Conservation (phyloP, 2,888 invertebrate species). For the Phaedon cochleariae region DNA sequence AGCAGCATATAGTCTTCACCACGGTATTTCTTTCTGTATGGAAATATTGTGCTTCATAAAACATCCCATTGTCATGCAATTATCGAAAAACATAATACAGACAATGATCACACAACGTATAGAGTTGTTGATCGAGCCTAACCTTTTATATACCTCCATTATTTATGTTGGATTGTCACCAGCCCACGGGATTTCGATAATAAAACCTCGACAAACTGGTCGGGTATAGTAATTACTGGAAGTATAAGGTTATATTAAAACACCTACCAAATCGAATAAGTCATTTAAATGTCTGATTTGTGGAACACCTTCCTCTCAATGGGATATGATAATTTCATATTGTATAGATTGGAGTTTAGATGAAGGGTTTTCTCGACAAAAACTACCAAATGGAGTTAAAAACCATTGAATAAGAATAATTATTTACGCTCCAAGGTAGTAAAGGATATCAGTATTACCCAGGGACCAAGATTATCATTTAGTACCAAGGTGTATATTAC, state of each 20-base stretch:
- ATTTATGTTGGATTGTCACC: conserved; percentile 39
- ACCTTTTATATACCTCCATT: conserved; percentile 31
- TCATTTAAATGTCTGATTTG: conserved; percentile 29
- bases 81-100: conserved; percentile 18
- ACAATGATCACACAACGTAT: conserved; percentile 22
- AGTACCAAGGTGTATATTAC: too few species aligned
- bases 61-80: conserved; percentile 14
- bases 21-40: too few species aligned
- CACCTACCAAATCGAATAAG: conserved; percentile 38
- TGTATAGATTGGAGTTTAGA: background rate
- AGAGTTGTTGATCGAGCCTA: conserved; percentile 16
- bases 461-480: too few species aligned
- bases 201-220: conserved; percentile 36
- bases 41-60: too few species aligned
- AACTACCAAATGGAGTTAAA: too few species aligned
- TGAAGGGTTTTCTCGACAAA: background rate
- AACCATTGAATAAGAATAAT: too few species aligned
- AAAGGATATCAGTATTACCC: too few species aligned
- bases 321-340: conserved; percentile 7
- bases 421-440: too few species aligned
- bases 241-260: conserved; percentile 36
- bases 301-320: conserved; percentile 10
- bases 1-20: too few species aligned
- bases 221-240: conserved; percentile 36
- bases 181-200: conserved; percentile 33